Evolutionary conservation across 2,888 invertebrate genomes (phyloP), one percentile per base, ranked within the genome.

Genomic region (Ophraella communa): DNA sequence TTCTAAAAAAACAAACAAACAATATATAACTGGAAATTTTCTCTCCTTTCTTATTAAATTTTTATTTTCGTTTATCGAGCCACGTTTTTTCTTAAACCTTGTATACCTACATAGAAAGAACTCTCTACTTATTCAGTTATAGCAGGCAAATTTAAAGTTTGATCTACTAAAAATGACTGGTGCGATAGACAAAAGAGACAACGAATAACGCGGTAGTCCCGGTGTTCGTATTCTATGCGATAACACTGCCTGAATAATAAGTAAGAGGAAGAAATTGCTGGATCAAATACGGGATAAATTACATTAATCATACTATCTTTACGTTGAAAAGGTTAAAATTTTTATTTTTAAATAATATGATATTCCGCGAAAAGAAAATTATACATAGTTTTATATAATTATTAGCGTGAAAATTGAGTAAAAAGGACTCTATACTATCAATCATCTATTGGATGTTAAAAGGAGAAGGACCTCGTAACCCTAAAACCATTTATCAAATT

Each of bases 41-140:
- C n/a, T n/a, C n/a, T n/a, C n/a, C n/a, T n/a, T n/a, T n/a, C n/a
- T n/a, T n/a, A n/a, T n/a, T n/a, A n/a, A n/a, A n/a, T n/a, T n/a
- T n/a, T n/a, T n/a, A n/a, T n/a, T n/a, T n/a, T n/a, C n/a, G n/a
- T n/a, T n/a, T n/a, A n/a, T n/a, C n/a, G n/a, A n/a, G n/a, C n/a
- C n/a, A n/a, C n/a, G n/a, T n/a, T n/a, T n/a, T n/a, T n/a, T n/a
- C n/a, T n/a, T n/a, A n/a, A n/a, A n/a, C n/a, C n/a, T n/a, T n/a
- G n/a, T n/a, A n/a, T n/a, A n/a, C n/a, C n/a, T n/a, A n/a, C n/a
- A n/a, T n/a, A n/a, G n/a, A n/a, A n/a, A n/a, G n/a, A n/a, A n/a
- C n/a, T n/a, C n/a, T n/a, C n/a, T n/a, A 61, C 61, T 65, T 57
- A 61, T 65, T 65, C 58, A 65, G 65, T 65, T 65, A 65, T 57